Percentiles rank a stretch among this genome's conserved stretches.
These are phyloP conservation scores for Cacatua alba DNA, from an alignment of 2,113 vertebrate genomes.

Conservation along the genomic window DNA sequence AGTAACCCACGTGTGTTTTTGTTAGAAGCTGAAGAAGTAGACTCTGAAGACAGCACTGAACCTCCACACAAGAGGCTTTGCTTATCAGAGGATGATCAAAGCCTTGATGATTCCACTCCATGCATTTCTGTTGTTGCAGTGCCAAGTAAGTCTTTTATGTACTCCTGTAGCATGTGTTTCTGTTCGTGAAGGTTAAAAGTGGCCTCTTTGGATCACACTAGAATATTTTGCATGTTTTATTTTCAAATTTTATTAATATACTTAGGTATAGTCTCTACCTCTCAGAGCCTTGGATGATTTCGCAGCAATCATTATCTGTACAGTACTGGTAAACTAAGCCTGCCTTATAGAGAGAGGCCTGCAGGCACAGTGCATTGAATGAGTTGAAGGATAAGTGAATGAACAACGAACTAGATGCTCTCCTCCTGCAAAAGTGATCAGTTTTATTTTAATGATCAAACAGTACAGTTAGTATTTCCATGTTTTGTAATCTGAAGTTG, in stretches of 20 bases:
- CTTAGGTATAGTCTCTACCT: background rate
- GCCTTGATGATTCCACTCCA: constrained; percentile 77
- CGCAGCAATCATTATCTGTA: background rate
- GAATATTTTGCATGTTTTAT: background rate
- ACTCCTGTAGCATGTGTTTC: background rate
- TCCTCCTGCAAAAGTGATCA: background rate
- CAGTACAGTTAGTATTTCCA: background rate
- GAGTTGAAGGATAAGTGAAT: background rate
- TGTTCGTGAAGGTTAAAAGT: background rate
- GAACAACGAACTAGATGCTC: background rate
- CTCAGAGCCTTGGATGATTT: background rate
- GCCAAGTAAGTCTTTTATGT: constrained; percentile 82
- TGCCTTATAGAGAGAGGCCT: background rate
- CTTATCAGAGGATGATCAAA: constrained; percentile 86
- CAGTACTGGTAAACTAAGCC: background rate
- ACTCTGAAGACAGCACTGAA: constrained; percentile 85
- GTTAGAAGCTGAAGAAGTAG: constrained; percentile 81
- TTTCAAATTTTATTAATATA: background rate
- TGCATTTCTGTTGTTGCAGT: constrained; percentile 93
- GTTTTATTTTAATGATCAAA: background rate
- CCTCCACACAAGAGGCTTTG: constrained; percentile 90
- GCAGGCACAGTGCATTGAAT: background rate
- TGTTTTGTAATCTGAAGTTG: background rate
- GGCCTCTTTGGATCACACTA: background rate
- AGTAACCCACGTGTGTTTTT: background rate